A percentile compares a stretch with the other conserved stretches of the same genome.
Conservation (phyloP, 92 coral and sea anemone species). For the Ricordea florida region DNA sequence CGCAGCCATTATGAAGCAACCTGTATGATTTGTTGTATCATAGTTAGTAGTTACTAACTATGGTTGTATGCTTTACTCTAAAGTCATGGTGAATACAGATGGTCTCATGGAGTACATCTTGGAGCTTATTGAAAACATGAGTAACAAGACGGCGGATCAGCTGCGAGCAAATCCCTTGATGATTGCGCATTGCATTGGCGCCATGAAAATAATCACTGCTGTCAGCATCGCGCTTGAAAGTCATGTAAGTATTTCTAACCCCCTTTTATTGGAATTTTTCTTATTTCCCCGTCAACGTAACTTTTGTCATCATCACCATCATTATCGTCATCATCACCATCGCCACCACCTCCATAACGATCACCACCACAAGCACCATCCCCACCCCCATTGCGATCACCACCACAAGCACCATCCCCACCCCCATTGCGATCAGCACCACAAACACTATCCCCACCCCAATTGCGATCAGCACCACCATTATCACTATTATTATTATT, state of each 20-base stretch:
- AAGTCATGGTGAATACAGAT: slow-evolving; percentile 78
- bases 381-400: too few species aligned
- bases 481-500: too few species aligned
- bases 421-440: too few species aligned
- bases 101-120: slow-evolving; percentile 93
- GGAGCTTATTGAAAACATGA: slow-evolving; percentile 83
- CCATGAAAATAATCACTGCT: slow-evolving; percentile 87
- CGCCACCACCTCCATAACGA: too few species aligned
- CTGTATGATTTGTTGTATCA: neutral
- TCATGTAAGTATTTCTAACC: slow-evolving; percentile 20
- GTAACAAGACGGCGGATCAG: slow-evolving; percentile 75
- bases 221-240: slow-evolving; percentile 74
- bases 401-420: too few species aligned
- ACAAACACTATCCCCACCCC: too few species aligned
- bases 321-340: too few species aligned
- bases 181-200: slow-evolving; percentile 96
- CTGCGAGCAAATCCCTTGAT: slow-evolving; percentile 89
- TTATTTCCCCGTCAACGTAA: too few species aligned
- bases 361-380: too few species aligned
- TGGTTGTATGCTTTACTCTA: neutral
- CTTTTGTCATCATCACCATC: too few species aligned
- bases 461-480: too few species aligned
- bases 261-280: neutral
- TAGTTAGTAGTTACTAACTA: neutral
- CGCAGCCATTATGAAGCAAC: too few species aligned